A percentile compares a stretch with the other conserved stretches of the same genome.
These are phyloP conservation scores for Scomberomorus guttatus DNA, from an alignment of 2,797 vertebrate species.

Conservation along the genomic window DNA sequence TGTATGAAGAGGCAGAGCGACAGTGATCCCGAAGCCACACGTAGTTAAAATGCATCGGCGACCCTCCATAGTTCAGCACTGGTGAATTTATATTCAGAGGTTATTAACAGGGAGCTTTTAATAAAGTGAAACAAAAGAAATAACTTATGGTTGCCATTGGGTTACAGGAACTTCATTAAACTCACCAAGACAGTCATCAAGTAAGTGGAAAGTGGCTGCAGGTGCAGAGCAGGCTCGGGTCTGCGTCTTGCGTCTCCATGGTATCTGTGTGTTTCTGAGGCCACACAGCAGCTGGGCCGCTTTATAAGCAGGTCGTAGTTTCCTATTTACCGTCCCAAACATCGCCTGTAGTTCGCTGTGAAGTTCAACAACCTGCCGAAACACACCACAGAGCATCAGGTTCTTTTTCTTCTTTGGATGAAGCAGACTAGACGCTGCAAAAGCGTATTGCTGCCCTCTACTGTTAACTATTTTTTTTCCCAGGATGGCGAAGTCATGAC, in stretches of 20 bases:
- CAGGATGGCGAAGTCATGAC: no score
- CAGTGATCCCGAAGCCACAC: slow-evolving; percentile 97
- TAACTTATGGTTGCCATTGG: accelerated
- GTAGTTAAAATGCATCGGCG: slow-evolving; percentile 89
- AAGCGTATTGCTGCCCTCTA: no score
- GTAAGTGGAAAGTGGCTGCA: slow-evolving; percentile 50
- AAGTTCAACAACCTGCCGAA: no score
- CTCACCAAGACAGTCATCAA: slow-evolving; percentile 79
- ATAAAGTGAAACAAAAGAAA: not conserved
- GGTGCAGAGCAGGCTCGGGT: not conserved
- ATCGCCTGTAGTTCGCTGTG: not conserved
- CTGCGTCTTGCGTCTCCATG: slow-evolving; percentile 35
- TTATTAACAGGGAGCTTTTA: not conserved
- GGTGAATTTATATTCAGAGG: not conserved
- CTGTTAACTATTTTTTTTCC: no score
- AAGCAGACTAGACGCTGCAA: no score
- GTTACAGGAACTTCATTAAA: not conserved
- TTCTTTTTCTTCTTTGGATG: no score
- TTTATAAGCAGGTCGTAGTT: not conserved
- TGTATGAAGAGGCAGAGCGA: slow-evolving; percentile 90
- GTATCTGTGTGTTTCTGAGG: not conserved
- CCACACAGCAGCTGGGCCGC: not conserved
- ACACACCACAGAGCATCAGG: no score
- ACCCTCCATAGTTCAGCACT: slow-evolving; percentile 86
- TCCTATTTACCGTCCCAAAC: slow-evolving; percentile 1